Evolutionary conservation across 2,888 invertebrate genomes (phyloP).

Genomic region (Drosophila histrio): DNA sequence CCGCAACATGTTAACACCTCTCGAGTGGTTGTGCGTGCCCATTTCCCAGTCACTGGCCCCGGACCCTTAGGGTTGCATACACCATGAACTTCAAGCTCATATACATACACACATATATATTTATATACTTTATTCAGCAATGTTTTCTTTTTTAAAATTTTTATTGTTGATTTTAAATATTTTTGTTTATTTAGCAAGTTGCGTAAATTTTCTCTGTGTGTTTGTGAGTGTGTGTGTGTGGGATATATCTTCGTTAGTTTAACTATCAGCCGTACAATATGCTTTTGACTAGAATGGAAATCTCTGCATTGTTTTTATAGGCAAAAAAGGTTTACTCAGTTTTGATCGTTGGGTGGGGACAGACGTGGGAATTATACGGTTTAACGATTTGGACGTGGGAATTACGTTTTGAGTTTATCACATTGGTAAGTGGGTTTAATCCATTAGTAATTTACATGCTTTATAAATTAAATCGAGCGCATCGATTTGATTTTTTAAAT

Average conservation of each 20-base stretch:
- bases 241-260: constrained; percentile 34
- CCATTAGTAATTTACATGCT: neutral
- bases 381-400: constrained; percentile 52
- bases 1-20: constrained; percentile 76
- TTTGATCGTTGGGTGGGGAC: constrained; percentile 6
- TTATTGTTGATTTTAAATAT: constrained; percentile 74
- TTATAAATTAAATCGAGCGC: neutral
- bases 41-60: constrained; percentile 12
- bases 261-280: constrained; percentile 47
- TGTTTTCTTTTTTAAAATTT: constrained; percentile 69
- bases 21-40: constrained; percentile 65
- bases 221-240: constrained; percentile 5
- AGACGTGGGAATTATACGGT: constrained; percentile 48
- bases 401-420: constrained; percentile 7
- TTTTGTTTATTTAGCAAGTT: constrained; percentile 67
- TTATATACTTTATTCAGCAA: constrained; percentile 5
- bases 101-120: neutral
- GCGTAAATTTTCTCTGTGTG: neutral
- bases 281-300: constrained; percentile 62
- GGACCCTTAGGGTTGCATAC: constrained; percentile 52
- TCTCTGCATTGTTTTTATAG: constrained; percentile 65
- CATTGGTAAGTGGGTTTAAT: neutral
- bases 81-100: neutral
- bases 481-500: neutral
- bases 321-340: constrained; percentile 46